Evolutionary conservation across 2,113 vertebrate genomes (phyloP).

Genomic region (Syngnathus typhle): DNA sequence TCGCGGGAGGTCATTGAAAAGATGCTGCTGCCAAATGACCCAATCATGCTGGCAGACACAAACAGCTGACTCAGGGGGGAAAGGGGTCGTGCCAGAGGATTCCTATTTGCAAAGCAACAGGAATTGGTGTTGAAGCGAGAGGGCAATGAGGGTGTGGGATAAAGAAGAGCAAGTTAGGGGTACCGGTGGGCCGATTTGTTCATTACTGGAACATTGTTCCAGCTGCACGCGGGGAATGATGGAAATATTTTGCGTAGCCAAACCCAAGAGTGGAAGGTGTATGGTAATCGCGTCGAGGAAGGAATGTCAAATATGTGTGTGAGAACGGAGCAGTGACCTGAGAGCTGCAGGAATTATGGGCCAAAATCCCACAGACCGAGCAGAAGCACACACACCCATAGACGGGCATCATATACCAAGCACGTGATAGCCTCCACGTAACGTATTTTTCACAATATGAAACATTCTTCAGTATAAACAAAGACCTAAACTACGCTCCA

Average conservation of each 20-base stretch:
- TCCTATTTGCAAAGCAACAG: conserved; percentile 56
- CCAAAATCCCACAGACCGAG: conserved; percentile 77
- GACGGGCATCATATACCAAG: conserved; percentile 67
- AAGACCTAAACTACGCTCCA: conserved; percentile 34
- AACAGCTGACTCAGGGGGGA: conserved; percentile 73
- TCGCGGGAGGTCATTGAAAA: conserved; percentile 60
- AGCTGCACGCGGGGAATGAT: conserved; percentile 65
- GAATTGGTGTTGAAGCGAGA: conserved; percentile 41
- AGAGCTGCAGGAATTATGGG: conserved; percentile 76
- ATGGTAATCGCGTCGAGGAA: conserved; percentile 74
- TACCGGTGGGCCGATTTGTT: conserved; percentile 42
- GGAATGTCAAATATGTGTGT: conserved; percentile 78
- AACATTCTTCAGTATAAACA: conserved; percentile 37
- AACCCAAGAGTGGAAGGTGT: conserved; percentile 75
- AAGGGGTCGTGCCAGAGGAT: conserved; percentile 56
- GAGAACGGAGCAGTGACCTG: conserved; percentile 75
- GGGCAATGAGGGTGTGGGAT: conserved; percentile 39
- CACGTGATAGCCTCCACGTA: conserved; percentile 42
- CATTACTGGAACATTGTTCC: conserved; percentile 63
- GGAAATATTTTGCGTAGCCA: conserved; percentile 73
- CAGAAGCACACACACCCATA: conserved; percentile 76
- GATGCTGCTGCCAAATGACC: conserved; percentile 69
- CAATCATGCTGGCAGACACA: conserved; percentile 64
- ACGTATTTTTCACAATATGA: conserved; percentile 47
- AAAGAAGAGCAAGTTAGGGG: conserved; percentile 49